Evolutionary conservation across 2,797 vertebrate genomes (phyloP).

Genomic region (Centropyge bicolor): DNA sequence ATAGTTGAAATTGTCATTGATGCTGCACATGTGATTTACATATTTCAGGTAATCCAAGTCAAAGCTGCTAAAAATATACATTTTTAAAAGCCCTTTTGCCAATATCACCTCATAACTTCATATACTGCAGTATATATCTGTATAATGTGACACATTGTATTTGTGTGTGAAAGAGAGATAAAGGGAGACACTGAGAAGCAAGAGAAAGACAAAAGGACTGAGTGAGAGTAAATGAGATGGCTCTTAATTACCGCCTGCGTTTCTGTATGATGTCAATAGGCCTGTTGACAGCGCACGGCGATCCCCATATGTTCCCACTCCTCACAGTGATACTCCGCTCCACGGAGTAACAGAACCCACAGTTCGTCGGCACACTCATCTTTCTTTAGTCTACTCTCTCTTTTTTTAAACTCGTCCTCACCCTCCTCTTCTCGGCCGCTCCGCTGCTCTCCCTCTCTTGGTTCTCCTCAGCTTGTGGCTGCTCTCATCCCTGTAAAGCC

Average conservation of each 20-base stretch:
- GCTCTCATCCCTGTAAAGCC: conserved; percentile 63
- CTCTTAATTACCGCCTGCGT: conserved; percentile 86
- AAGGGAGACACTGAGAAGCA: conserved; percentile 39
- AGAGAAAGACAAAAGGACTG: conserved; percentile 40
- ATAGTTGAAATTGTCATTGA: not conserved
- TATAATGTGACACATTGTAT: conserved; percentile 9
- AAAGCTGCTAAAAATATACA: not conserved
- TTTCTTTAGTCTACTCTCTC: conserved; percentile 67
- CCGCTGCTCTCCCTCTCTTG: conserved; percentile 61
- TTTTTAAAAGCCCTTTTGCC: not conserved
- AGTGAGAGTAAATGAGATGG: conserved; percentile 53
- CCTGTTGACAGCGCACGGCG: conserved; percentile 85
- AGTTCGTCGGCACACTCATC: conserved; percentile 86
- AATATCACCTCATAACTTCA: not conserved
- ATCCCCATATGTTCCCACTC: conserved; percentile 83
- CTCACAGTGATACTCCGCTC: conserved; percentile 78
- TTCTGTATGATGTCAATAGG: conserved; percentile 88
- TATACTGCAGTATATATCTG: not conserved
- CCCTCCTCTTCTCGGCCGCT: conserved; percentile 68
- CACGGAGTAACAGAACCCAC: conserved; percentile 78
- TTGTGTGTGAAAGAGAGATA: conserved; percentile 8
- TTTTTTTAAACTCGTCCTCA: conserved; percentile 58
- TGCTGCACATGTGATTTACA: not conserved
- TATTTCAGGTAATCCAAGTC: not conserved
- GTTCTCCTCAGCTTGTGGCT: conserved; percentile 71